Conservation (phyloP, 2,888 invertebrate genomes). For the Amblyjoppa proteus region DNA sequence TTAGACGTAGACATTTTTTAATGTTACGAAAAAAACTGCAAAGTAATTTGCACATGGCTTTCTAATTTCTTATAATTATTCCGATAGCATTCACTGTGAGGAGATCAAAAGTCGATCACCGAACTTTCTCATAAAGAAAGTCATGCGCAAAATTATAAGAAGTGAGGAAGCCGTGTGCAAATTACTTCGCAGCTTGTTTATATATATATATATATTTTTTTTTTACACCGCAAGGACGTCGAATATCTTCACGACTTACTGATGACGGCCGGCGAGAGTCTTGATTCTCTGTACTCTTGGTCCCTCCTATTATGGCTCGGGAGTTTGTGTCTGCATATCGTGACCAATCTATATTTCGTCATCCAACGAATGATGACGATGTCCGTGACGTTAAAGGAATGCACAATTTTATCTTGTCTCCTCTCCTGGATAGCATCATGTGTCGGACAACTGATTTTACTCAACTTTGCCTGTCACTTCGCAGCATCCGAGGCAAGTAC, state of each 20-base stretch:
- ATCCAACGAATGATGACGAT: conserved; percentile 66
- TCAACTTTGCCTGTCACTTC: conserved; percentile 77
- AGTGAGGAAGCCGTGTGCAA: too few species aligned
- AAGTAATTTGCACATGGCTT: too few species aligned
- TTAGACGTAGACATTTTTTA: too few species aligned
- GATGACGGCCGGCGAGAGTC: conserved; percentile 75
- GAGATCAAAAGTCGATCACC: background rate
- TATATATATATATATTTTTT: background rate
- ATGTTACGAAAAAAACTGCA: too few species aligned
- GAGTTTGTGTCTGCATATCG: conserved; percentile 77
- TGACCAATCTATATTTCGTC: conserved; percentile 78
- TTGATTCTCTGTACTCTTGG: conserved; percentile 77
- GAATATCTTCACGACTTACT: conserved; percentile 77
- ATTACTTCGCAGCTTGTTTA: background rate
- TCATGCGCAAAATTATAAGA: background rate
- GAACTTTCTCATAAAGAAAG: too few species aligned
- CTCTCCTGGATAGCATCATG: conserved; percentile 75
- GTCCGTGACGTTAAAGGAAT: background rate
- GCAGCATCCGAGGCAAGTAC: conserved; percentile 75
- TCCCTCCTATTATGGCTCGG: conserved; percentile 79
- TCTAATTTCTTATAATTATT: too few species aligned
- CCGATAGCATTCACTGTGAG: too few species aligned
- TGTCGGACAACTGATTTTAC: conserved; percentile 74
- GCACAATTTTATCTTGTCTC: conserved; percentile 69
- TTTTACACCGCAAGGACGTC: conserved; percentile 63